phyloP scores from a whole-genome alignment of 2,888 invertebrate genomes.

The Orchesellides sinensis region DNA sequence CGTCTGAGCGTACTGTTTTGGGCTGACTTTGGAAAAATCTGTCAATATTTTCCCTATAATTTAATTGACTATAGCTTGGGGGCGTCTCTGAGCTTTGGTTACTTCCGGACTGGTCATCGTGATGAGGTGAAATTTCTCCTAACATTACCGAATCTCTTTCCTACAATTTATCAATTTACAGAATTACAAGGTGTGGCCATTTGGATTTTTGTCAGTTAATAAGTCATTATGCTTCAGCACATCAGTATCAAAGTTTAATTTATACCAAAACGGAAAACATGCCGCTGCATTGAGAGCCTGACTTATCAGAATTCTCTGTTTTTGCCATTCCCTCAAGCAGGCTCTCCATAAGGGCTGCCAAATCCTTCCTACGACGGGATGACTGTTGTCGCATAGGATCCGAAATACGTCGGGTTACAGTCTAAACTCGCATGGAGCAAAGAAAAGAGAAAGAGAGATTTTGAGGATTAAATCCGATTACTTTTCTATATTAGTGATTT shows the following conservation, averaged over 20 bases:
- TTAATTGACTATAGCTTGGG: constrained; percentile 90
- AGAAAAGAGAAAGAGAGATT: background rate
- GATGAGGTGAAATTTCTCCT: constrained; percentile 90
- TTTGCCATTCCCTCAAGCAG: constrained; percentile 84
- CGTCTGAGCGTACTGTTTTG: constrained; percentile 80
- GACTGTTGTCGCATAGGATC: constrained; percentile 76
- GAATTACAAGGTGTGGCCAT: background rate
- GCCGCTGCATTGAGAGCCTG: constrained; percentile 69
- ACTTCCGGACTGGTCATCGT: constrained; percentile 85
- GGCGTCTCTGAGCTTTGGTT: constrained; percentile 88
- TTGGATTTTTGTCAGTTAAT: no score
- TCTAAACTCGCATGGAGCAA: constrained; percentile 45
- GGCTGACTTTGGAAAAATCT: constrained; percentile 84
- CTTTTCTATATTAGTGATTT: background rate
- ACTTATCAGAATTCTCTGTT: constrained; percentile 77
- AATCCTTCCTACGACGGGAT: constrained; percentile 84
- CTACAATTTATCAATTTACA: constrained; percentile 76
- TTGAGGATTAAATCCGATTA: background rate
- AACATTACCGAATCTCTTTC: constrained; percentile 89
- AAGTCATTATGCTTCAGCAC: no score
- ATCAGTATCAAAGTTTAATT: background rate
- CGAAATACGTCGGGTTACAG: constrained; percentile 63
- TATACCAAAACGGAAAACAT: constrained; percentile 67
- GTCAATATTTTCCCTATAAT: constrained; percentile 89
- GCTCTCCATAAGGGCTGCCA: constrained; percentile 86